Conservation (phyloP, 2,797 vertebrate species). For the Pteropus rufus region DNA sequence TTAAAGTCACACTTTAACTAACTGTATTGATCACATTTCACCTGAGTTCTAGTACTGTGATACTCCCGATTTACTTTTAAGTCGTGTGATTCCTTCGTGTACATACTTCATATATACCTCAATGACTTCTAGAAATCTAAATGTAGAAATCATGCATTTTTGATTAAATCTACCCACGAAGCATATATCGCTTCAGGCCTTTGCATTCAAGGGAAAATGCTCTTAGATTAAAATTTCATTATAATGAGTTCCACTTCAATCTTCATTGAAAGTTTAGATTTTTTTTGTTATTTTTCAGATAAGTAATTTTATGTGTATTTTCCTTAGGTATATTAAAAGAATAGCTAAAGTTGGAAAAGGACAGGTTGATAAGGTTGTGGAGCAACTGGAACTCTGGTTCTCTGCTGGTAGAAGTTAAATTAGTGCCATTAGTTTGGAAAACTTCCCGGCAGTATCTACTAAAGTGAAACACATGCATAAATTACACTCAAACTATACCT, state of each 20-base stretch:
- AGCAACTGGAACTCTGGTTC: neutral
- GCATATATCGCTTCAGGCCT: neutral
- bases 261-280: neutral
- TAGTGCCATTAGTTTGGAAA: neutral
- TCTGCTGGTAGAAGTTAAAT: neutral
- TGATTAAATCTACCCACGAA: neutral
- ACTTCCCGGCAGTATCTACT: neutral
- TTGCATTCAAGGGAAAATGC: slow-evolving; percentile 9
- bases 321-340: neutral
- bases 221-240: neutral
- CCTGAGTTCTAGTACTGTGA: neutral
- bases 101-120: neutral
- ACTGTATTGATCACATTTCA: neutral
- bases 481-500: neutral
- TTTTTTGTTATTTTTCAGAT: neutral
- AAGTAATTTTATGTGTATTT: neutral
- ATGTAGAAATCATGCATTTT: neutral
- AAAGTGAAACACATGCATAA: neutral
- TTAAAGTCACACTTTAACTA: neutral
- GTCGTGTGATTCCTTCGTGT: neutral
- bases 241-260: neutral
- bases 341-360: neutral
- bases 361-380: neutral
- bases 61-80: neutral
- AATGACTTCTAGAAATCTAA: neutral